phyloP scores from a whole-genome alignment of 2,797 vertebrate species.

The Microtus obscurus region DNA sequence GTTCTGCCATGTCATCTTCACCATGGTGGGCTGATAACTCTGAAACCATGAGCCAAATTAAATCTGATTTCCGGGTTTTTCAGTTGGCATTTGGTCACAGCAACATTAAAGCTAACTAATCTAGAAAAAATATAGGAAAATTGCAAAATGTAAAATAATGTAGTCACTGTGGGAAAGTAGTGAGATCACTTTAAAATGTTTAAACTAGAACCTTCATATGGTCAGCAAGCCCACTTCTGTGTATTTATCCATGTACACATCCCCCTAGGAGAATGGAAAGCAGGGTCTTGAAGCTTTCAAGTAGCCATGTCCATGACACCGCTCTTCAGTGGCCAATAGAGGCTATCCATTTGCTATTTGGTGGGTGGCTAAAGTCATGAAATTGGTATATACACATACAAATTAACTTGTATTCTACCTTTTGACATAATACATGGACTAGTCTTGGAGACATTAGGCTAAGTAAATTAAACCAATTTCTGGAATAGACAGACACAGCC shows the following conservation, averaged over 20 bases:
- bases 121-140: background rate
- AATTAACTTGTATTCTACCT: background rate
- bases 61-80: background rate
- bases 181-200: background rate
- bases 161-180: background rate
- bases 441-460: background rate
- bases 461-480: background rate
- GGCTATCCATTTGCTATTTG: background rate
- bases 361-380: background rate
- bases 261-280: background rate
- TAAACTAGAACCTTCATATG: background rate
- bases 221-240: accelerated
- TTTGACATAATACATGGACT: background rate
- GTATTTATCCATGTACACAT: background rate
- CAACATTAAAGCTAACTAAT: background rate
- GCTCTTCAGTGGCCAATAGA: background rate
- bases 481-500: background rate
- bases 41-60: background rate
- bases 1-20: background rate
- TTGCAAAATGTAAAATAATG: background rate
- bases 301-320: background rate
- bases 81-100: background rate
- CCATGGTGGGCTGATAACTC: background rate
- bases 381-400: background rate
- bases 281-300: background rate